phyloP scores from a whole-genome alignment of 2,888 invertebrate species.

The Lucinisca nassula region DNA sequence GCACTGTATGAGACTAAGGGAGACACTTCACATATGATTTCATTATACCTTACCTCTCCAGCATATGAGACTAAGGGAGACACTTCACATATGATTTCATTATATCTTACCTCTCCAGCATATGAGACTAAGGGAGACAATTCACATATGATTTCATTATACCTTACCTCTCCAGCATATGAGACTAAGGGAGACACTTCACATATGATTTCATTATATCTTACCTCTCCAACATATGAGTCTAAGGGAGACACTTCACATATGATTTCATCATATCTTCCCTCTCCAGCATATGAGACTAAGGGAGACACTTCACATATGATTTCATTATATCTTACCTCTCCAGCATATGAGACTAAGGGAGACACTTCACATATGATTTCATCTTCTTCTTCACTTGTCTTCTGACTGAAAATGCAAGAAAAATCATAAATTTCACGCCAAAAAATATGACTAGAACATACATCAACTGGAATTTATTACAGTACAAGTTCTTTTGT shows the following conservation, averaged over 20 bases:
- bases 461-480: too few relatives aligned
- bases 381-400: constrained; percentile 87
- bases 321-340: constrained; percentile 90
- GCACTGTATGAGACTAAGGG: constrained; percentile 97
- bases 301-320: constrained; percentile 97
- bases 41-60: constrained; percentile 93
- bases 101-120: constrained; percentile 94
- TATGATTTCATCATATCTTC: too few relatives aligned
- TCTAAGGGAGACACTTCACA: too few relatives aligned
- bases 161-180: constrained; percentile 96
- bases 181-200: constrained; percentile 97
- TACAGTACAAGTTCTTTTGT: too few relatives aligned
- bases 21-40: constrained; percentile 94
- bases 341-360: constrained; percentile 96
- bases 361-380: constrained; percentile 96
- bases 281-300: constrained; percentile 96
- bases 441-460: too few relatives aligned
- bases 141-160: constrained; percentile 91
- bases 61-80: constrained; percentile 96
- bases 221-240: constrained; percentile 95
- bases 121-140: constrained; percentile 97
- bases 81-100: constrained; percentile 92
- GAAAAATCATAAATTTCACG: background rate
- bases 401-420: constrained; percentile 86
- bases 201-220: constrained; percentile 89